phyloP scores from a whole-genome alignment of 2,888 invertebrate genomes.

The Ochropleura plecta region DNA sequence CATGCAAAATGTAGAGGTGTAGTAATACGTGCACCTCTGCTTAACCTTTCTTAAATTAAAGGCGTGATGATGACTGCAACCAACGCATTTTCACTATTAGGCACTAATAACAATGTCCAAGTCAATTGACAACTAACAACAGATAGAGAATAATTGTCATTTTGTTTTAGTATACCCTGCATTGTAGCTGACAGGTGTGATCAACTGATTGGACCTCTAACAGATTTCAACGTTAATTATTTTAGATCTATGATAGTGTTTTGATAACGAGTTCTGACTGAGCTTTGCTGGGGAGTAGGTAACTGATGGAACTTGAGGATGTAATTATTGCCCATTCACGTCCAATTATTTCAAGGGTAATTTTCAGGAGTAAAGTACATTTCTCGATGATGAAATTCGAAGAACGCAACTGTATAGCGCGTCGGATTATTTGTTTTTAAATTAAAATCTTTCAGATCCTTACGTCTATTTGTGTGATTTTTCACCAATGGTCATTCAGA shows the following conservation, averaged over 20 bases:
- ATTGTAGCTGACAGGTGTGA: conserved; percentile 36
- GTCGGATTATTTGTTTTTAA: neutral
- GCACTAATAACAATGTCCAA: conserved; percentile 42
- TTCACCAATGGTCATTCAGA: neutral
- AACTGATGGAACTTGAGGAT: neutral
- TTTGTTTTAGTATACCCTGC: conserved; percentile 36
- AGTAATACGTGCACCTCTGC: no score
- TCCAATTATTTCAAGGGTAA: neutral
- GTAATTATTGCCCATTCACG: neutral
- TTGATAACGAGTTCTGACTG: neutral
- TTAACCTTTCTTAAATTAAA: no score
- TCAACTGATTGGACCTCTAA: conserved; percentile 8
- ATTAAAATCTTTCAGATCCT: neutral
- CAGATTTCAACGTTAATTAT: neutral
- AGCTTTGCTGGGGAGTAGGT: neutral
- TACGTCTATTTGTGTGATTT: neutral
- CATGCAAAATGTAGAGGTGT: no score
- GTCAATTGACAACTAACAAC: conserved; percentile 12
- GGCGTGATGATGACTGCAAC: neutral
- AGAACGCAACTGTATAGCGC: neutral
- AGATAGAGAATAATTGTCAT: conserved; percentile 28
- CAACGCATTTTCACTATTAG: neutral
- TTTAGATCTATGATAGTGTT: conserved; percentile 4
- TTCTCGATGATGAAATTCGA: no score
- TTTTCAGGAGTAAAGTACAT: no score